phyloP scores from a whole-genome alignment of 2,113 vertebrate genomes.

The Rhadina sibilatrix region DNA sequence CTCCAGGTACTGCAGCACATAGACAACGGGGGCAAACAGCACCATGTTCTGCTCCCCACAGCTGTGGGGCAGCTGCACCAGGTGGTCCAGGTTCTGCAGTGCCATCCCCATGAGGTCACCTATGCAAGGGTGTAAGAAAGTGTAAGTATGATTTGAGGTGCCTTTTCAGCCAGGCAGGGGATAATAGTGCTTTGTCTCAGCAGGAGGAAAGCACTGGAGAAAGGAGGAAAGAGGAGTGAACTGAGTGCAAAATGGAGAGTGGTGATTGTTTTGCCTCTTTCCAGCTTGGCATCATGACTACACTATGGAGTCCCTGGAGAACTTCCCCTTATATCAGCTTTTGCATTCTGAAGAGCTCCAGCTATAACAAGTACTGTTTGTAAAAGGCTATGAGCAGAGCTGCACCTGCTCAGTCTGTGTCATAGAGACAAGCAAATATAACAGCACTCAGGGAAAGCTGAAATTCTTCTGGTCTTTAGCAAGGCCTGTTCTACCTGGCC shows the following conservation, averaged over 20 bases:
- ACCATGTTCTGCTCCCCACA: conserved; percentile 92
- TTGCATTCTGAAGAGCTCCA: neutral
- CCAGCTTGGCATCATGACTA: neutral
- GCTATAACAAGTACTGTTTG: neutral
- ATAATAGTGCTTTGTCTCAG: neutral
- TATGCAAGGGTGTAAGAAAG: neutral
- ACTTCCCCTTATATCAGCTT: neutral
- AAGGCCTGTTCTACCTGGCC: neutral
- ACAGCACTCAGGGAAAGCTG: neutral
- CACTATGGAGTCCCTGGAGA: neutral
- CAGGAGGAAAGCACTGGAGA: neutral
- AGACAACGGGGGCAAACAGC: conserved; percentile 83
- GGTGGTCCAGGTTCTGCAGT: conserved; percentile 77
- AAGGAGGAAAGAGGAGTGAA: neutral
- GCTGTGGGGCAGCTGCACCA: conserved; percentile 77
- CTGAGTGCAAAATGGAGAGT: neutral
- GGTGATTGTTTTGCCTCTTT: neutral
- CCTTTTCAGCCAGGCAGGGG: neutral
- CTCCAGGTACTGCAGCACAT: conserved; percentile 81
- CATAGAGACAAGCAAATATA: neutral
- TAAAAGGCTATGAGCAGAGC: neutral
- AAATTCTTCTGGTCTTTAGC: neutral
- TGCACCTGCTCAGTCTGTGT: neutral
- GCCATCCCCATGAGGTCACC: conserved; percentile 81
- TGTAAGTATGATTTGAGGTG: neutral